A percentile compares a stretch with the other conserved stretches of the same genome.
Evolutionary conservation across 2,888 invertebrate species (phyloP).

Genomic region (Macropis europaea): DNA sequence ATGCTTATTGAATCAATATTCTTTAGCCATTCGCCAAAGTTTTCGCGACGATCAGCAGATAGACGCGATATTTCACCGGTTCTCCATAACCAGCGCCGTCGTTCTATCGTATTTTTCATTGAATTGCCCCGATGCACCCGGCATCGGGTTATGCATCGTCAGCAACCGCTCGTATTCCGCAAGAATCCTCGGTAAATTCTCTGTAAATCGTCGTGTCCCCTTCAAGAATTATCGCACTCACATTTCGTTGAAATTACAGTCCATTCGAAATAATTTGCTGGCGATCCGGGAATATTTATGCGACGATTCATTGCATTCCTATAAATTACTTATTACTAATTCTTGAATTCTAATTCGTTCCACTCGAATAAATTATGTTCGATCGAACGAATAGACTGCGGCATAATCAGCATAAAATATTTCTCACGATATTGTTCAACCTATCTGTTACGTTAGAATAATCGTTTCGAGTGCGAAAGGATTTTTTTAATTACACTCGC

Average conservation of each 20-base stretch:
- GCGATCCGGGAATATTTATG: too few relatives aligned
- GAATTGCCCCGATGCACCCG: conserved; percentile 43
- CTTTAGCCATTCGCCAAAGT: conserved; percentile 44
- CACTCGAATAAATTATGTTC: too few relatives aligned
- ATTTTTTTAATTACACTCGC: background rate
- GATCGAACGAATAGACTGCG: too few relatives aligned
- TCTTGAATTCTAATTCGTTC: too few relatives aligned
- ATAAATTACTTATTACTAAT: too few relatives aligned
- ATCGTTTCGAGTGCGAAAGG: too few relatives aligned
- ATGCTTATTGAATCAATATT: too few relatives aligned
- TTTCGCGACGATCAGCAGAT: conserved; percentile 49
- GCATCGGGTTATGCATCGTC: conserved; percentile 44
- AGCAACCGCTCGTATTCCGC: conserved; percentile 23
- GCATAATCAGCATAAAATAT: too few relatives aligned
- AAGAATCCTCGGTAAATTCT: conserved; percentile 12
- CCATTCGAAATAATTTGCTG: too few relatives aligned
- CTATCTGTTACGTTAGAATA: too few relatives aligned
- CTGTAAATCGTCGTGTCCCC: conserved; percentile 23
- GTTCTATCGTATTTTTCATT: conserved; percentile 40
- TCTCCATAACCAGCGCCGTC: conserved; percentile 20
- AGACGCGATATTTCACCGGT: conserved; percentile 39
- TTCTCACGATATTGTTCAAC: too few relatives aligned
- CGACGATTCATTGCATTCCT: too few relatives aligned
- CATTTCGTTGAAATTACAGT: background rate
- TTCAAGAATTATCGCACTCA: conserved; percentile 25